A percentile compares a stretch with the other conserved stretches of the same genome.
These are phyloP conservation scores for Diphyllodes magnificus DNA, from an alignment of 2,113 vertebrate genomes.

Conservation along the genomic window DNA sequence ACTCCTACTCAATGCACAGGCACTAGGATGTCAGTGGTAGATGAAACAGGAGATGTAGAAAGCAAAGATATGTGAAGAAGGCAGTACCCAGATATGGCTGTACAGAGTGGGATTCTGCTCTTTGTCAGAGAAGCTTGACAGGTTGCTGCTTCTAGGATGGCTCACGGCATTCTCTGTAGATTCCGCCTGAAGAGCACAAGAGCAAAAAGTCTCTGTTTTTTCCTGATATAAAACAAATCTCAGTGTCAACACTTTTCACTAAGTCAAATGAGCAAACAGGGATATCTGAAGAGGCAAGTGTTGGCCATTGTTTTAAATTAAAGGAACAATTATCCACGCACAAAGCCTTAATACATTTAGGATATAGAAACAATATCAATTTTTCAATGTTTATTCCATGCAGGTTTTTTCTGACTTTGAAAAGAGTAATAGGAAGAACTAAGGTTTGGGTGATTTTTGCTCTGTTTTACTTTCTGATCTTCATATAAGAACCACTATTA, in stretches of 20 bases:
- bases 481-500: not conserved
- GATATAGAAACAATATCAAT: not conserved
- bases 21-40: not conserved
- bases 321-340: not conserved
- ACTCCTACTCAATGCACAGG: not conserved
- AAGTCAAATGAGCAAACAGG: not conserved
- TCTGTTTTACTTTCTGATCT: not conserved
- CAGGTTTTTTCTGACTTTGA: not conserved
- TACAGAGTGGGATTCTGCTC: not conserved
- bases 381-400: not conserved
- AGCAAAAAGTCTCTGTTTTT: not conserved
- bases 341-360: not conserved
- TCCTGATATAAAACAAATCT: not conserved
- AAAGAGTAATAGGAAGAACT: not conserved
- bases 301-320: not conserved
- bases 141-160: not conserved
- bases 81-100: not conserved
- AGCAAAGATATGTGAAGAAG: not conserved
- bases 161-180: not conserved
- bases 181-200: not conserved
- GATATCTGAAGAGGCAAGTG: not conserved
- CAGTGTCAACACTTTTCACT: not conserved
- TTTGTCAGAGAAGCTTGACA: not conserved
- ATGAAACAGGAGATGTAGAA: not conserved
- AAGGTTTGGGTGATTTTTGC: not conserved